Conservation (phyloP, 2,113 vertebrate species). For the Capreolus pygargus region DNA sequence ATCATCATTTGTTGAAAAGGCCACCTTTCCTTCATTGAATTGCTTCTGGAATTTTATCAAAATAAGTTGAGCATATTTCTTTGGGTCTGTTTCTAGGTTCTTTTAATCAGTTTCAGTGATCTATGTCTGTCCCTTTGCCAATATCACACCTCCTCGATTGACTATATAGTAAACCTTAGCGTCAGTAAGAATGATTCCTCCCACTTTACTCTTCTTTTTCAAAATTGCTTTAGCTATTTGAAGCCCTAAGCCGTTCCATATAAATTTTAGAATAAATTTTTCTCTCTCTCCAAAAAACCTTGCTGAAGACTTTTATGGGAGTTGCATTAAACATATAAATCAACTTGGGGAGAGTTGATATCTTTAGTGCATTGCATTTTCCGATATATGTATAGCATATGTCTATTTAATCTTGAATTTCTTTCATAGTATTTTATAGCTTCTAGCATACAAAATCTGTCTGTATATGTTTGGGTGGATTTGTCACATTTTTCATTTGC, state of each 20-base stretch:
- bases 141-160: too few relatives aligned
- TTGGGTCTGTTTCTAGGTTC: background rate
- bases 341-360: background rate
- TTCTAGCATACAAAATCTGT: background rate
- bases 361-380: background rate
- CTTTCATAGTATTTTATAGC: background rate
- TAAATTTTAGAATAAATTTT: background rate
- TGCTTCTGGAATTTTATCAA: background rate
- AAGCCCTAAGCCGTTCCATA: background rate
- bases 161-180: background rate
- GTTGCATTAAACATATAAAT: background rate
- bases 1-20: background rate
- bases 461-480: background rate
- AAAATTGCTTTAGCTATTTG: background rate
- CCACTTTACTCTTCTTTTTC: background rate
- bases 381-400: background rate
- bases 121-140: background rate
- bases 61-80: background rate
- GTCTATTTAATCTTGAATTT: background rate
- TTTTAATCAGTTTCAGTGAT: background rate
- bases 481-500: background rate
- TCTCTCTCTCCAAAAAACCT: background rate
- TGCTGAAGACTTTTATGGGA: background rate
- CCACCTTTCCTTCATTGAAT: background rate
- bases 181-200: background rate